Base-by-base conservation (phyloP, 2,797 vertebrate species). In the Pachyuromys duprasi region DNA sequence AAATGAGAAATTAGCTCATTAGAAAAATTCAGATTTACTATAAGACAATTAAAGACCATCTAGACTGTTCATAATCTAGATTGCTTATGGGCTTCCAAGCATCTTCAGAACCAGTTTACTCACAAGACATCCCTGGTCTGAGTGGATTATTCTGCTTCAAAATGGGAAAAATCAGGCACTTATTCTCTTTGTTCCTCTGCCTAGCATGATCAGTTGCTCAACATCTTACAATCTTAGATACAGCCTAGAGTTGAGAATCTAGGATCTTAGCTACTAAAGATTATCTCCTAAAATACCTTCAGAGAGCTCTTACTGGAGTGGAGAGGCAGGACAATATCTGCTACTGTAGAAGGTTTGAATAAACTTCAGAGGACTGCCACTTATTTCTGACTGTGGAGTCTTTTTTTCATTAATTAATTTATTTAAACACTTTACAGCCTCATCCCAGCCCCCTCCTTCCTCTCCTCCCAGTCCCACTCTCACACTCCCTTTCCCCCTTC, bases 71-170 rank as follows among this genome's bases (percentile, higher is more conserved):
- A 74, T 91, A 93, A 18, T 95, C 91, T 95, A 81, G 28, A 90
- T 63, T 90, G 36, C 69, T 65, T 90, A 63, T 80, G 79, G 67
- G 17, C 65, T 91, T 69, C 31, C 12, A 45, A 39, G n/a, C 49
- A 62, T 89, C 93, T 88, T 93, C 76, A 93, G 67, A 93, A 53
- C 11, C 86, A 75, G 88, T 90, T 93, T 92, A n/a, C 78, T 82
- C 33, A 70, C 45, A 67, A 65, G 93, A 67, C 42, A 89, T 76
- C 31, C 95, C 24, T 74, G 14, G 22, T 22, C 53, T 42, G n/a
- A 87, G 45, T 82, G 57, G 95, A 70, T 90, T 86, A 86, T 81
- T 95, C n/a, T 75, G 57, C 69, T 96, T 88, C 60, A 93, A 97
- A 94, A 90, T 79, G 74, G 79, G 89, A 74, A 90, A 96, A 95